Base-by-base conservation (phyloP, 2,888 invertebrate genomes). In the Caenorhabditis parvicauda region DNA sequence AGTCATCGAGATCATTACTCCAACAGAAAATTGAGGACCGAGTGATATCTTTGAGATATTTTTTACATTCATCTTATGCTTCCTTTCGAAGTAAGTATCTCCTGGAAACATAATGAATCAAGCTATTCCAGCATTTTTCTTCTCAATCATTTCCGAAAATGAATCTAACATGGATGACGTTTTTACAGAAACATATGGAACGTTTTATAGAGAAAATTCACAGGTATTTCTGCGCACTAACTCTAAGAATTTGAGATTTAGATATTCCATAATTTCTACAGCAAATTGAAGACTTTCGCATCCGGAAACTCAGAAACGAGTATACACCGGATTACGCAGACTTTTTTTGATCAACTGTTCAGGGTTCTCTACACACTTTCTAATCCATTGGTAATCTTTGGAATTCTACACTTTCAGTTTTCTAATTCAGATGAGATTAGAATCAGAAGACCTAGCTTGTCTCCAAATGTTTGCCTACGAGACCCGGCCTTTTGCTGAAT, bases 371-470 rank as follows among this genome's bases (percentile, higher is more conserved):
- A 57, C 38, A 53, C 25, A n/a, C 44, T 62, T 5, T 39, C 62
- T 2, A 62, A 62, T 41, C 62, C 62, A 47, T 62, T 62, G 39
- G 62, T 62, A 52, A 51, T 57, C 46, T 52, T 9, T 32, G 35
- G n/a, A n/a, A n/a, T n/a, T n/a, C n/a, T n/a, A n/a, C n/a, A 32
- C n/a, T 54, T 61, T 25, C 44, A 62, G 62, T 54, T 57, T 38
- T 27, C 51, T 0, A 35, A 54, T 1, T 51, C 51, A 1, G 39
- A 47, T n/a, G 50, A 58, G 14, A 54, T 57, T 24, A 6, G 17
- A 22, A 5, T 9, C n/a, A n/a, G n/a, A n/a, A n/a, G n/a, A n/a
- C n/a, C n/a, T n/a, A n/a, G n/a, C n/a, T 7, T 62, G 62, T 29
- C 57, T 62, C 54, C 39, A 58, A 21, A 25, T 25, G 1, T 54